phyloP scores from a whole-genome alignment of 2,888 invertebrate species.

The Theretra japonica region DNA sequence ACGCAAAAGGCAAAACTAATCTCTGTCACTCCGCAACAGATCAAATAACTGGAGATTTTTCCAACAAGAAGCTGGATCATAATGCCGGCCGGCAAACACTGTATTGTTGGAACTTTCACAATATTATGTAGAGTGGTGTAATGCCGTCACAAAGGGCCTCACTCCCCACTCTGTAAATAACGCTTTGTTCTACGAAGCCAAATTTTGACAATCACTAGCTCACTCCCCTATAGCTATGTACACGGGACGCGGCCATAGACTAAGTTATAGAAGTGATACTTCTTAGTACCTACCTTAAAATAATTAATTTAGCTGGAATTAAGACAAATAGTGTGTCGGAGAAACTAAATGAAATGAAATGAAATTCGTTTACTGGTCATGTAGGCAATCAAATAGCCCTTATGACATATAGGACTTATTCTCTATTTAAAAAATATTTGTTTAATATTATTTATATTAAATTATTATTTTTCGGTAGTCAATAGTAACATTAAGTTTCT shows the following conservation, averaged over 20 bases:
- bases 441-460: no score
- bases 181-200: conserved; percentile 85
- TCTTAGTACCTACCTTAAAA: background rate
- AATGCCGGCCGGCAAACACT: conserved; percentile 74
- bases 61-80: conserved; percentile 61
- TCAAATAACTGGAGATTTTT: conserved; percentile 65
- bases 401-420: no score
- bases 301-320: no score
- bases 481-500: no score
- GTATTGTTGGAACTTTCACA: conserved; percentile 83
- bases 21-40: conserved; percentile 54
- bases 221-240: conserved; percentile 72
- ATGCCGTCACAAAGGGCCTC: conserved; percentile 81
- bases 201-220: conserved; percentile 86
- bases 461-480: no score
- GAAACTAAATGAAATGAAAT: no score
- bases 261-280: conserved; percentile 36
- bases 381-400: no score
- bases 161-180: conserved; percentile 81
- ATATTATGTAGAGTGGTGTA: conserved; percentile 85
- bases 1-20: conserved; percentile 49
- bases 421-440: no score
- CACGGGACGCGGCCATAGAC: conserved; percentile 63
- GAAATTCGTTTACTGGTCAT: no score
- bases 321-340: no score